Percentiles rank a stretch among this genome's conserved stretches.
These are phyloP conservation scores for Drosophila aldrichi DNA, from an alignment of 2,888 invertebrate genomes.

Conservation along the genomic window DNA sequence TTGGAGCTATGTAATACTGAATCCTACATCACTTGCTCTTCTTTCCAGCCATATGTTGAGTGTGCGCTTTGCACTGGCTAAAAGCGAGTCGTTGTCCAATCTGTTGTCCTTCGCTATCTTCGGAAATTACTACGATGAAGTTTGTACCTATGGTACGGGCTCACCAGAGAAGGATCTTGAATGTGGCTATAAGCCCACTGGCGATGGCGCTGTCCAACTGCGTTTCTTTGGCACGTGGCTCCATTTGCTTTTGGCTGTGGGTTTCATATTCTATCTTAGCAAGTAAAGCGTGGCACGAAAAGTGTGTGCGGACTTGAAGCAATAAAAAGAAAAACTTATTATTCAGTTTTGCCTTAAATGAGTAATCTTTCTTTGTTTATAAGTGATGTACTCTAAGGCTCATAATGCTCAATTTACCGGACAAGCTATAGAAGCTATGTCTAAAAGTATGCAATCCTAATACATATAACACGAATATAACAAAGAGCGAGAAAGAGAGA, in stretches of 20 bases:
- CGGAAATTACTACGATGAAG: constrained; percentile 76
- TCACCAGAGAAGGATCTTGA: constrained; percentile 32
- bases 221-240: constrained; percentile 11
- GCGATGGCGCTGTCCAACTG: constrained; percentile 24
- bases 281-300: not conserved
- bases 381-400: too few relatives aligned
- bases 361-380: too few relatives aligned
- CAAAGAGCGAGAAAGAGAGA: not conserved
- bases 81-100: constrained; percentile 43
- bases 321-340: too few relatives aligned
- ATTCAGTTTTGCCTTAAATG: too few relatives aligned
- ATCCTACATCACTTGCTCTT: too few relatives aligned
- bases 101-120: constrained; percentile 76
- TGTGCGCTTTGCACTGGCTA: constrained; percentile 53
- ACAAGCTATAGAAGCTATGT: not conserved
- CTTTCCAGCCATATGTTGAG: constrained; percentile 23
- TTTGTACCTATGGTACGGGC: constrained; percentile 51
- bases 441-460: not conserved
- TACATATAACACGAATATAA: not conserved
- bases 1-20: not conserved
- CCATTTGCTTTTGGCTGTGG: constrained; percentile 7
- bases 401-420: not conserved
- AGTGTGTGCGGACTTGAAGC: not conserved
- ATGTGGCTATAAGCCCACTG: constrained; percentile 45
- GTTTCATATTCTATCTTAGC: not conserved